Conservation (phyloP, 2,113 vertebrate genomes). For the Mormyrus lacerda region DNA sequence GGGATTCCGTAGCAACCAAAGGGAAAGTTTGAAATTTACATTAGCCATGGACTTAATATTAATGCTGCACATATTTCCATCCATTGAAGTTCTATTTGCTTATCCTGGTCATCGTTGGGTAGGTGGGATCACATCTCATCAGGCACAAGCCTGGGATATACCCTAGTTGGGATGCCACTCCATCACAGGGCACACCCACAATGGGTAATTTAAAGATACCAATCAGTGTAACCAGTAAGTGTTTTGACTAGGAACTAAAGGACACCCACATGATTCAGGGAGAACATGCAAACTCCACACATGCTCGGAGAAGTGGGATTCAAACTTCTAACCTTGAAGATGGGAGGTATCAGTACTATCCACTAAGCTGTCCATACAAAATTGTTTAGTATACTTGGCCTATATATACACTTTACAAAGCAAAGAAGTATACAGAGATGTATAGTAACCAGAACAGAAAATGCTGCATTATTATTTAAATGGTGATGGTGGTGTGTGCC, state of each 20-base stretch:
- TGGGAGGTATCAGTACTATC: neutral
- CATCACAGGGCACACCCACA: neutral
- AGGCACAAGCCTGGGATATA: neutral
- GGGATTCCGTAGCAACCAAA: neutral
- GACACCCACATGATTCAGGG: neutral
- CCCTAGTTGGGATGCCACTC: neutral
- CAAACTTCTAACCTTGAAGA: neutral
- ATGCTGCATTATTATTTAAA: neutral
- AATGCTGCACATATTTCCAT: neutral
- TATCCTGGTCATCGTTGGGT: neutral
- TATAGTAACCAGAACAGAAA: neutral
- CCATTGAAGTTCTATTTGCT: neutral
- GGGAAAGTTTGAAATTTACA: neutral
- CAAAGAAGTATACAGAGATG: neutral
- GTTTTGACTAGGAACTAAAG: neutral
- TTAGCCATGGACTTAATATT: neutral
- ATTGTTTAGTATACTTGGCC: neutral
- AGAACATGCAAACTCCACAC: neutral
- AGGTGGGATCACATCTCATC: neutral
- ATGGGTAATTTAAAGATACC: neutral
- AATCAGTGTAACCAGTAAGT: neutral
- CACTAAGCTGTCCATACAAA: neutral
- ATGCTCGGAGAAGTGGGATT: neutral
- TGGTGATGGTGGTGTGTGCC: neutral
- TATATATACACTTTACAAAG: neutral